These are phyloP conservation scores for Bergia puertoricense DNA, from an alignment of 92 coral and sea anemone species.

Conservation along the genomic window DNA sequence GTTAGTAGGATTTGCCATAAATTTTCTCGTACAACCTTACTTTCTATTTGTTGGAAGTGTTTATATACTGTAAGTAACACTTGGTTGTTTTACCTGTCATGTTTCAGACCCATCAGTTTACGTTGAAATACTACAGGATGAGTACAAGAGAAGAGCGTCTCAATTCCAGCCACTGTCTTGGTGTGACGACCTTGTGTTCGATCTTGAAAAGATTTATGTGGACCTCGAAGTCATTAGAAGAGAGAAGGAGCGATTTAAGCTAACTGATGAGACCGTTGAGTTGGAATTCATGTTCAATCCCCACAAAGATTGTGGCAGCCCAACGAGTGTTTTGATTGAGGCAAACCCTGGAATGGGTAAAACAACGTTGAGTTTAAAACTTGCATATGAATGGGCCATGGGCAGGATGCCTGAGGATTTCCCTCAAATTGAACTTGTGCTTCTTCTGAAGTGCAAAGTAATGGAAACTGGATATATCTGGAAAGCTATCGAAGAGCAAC, in stretches of 20 bases:
- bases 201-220: background rate
- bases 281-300: background rate
- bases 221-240: background rate
- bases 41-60: no score
- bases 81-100: no score
- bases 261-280: background rate
- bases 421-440: background rate
- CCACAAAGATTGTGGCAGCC: background rate
- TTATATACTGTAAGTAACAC: no score
- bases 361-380: background rate
- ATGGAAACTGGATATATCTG: background rate
- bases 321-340: background rate
- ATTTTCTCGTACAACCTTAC: no score
- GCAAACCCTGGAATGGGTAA: background rate
- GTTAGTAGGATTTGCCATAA: no score
- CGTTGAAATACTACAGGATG: background rate
- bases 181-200: background rate
- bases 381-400: conserved; percentile 1
- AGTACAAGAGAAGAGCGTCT: background rate
- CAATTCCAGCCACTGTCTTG: background rate
- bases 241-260: background rate
- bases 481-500: background rate
- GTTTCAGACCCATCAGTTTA: background rate
- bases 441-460: background rate
- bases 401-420: background rate